Conservation (phyloP, 2,888 invertebrate genomes). For the Ochlodes sylvanus region DNA sequence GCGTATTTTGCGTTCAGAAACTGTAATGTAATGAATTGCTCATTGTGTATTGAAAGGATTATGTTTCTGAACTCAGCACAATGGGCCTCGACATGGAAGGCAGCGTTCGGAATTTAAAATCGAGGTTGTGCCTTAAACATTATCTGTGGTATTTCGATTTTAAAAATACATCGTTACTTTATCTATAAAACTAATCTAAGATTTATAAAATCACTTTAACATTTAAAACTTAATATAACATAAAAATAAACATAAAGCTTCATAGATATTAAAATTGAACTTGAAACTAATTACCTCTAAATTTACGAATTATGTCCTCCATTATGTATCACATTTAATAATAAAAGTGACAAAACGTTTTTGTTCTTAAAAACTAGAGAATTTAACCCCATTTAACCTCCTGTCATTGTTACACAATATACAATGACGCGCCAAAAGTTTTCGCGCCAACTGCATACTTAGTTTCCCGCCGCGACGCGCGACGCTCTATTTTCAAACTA, state of each 20-base stretch:
- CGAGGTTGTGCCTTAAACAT: slow-evolving; percentile 32
- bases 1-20: slow-evolving; percentile 38
- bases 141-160: slow-evolving; percentile 24
- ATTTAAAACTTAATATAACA: too few relatives aligned
- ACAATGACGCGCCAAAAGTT: slow-evolving; percentile 33
- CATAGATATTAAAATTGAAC: too few relatives aligned
- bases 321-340: too few relatives aligned
- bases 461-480: slow-evolving; percentile 24
- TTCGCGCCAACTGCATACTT: slow-evolving; percentile 34
- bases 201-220: too few relatives aligned
- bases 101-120: slow-evolving; percentile 37
- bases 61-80: slow-evolving; percentile 37
- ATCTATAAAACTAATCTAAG: too few relatives aligned
- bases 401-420: slow-evolving; percentile 26
- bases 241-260: too few relatives aligned
- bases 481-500: slow-evolving; percentile 34
- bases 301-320: too few relatives aligned
- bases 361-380: not conserved
- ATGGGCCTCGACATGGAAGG: slow-evolving; percentile 33
- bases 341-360: not conserved
- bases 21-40: slow-evolving; percentile 39
- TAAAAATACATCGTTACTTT: slow-evolving; percentile 22
- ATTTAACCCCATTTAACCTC: slow-evolving; percentile 32
- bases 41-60: slow-evolving; percentile 39
- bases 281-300: too few relatives aligned